Base-by-base conservation (phyloP, 2,888 invertebrate species). In the Drosophila aldrichi region DNA sequence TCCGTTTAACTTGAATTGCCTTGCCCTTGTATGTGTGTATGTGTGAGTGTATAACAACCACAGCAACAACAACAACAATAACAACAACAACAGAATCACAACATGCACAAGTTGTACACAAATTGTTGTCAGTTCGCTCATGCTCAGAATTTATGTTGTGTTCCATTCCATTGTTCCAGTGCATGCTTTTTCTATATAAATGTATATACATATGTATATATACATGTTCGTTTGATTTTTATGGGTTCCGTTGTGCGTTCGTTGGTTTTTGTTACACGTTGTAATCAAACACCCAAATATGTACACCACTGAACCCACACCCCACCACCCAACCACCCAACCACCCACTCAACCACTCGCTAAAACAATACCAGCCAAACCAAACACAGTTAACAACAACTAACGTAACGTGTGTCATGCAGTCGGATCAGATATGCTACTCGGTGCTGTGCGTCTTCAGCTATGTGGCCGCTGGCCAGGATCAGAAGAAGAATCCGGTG, bases 371-470 rank as follows among this genome's bases (percentile, higher is more conserved):
- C 22, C 52, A 36, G 44, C 51, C 40, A 54, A 18, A 14, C n/a
- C 25, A 60, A 41, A 54, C 56, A 62, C 61, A 63, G 57, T 41
- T 68, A 58, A 68, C 66, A 70, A 34, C 18, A 34, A 49, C 76
- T 79, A 68, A 61, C 58, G 41, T 66, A 64, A 66, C 49, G 56
- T 56, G 56, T 41, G 66, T 52, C 40, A 36, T 55, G 69, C 63
- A 99, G 99, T 98, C 99, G 92, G 98, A 99, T 94, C 98, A 99
- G 94, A 99, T 99, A 91, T 99, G 99, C 94, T 99, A 99, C 94
- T 98, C 99, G 88, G 99, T 99, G 74, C 95, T 99, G 87, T 99
- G 99, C 94, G 98, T 99, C 82, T 99, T 99, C 94, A 99, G 99
- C 57, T 99, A 99, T 94, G 96, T 99, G 92, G 99, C 99, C 73